Evolutionary conservation across 2,113 vertebrate species (phyloP).

Genomic region (Theristicus caerulescens): DNA sequence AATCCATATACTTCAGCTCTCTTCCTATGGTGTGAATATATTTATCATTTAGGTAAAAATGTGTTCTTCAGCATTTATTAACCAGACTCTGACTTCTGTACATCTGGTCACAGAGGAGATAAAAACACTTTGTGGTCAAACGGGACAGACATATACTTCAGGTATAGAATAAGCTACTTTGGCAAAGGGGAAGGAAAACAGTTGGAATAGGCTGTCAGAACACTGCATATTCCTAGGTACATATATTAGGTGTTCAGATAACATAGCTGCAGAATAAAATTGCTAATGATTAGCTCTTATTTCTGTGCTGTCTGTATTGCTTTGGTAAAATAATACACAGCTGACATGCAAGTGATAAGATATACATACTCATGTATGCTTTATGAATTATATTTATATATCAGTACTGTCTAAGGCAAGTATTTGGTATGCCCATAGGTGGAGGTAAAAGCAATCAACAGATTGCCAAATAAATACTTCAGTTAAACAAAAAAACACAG

Average conservation of each 20-base stretch:
- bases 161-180: neutral
- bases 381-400: neutral
- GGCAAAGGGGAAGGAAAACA: neutral
- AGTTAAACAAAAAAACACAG: neutral
- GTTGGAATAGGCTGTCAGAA: neutral
- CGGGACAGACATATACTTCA: neutral
- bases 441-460: neutral
- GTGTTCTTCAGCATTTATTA: neutral
- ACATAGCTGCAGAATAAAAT: neutral
- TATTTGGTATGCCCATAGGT: neutral
- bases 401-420: neutral
- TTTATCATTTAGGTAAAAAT: neutral
- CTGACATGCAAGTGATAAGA: neutral
- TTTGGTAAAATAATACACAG: neutral
- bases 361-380: neutral
- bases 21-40: neutral
- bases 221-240: neutral
- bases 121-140: neutral
- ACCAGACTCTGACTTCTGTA: neutral
- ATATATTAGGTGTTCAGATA: neutral
- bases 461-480: neutral
- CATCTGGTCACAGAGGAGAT: neutral
- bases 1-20: neutral
- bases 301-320: neutral
- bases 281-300: neutral